phyloP scores from a whole-genome alignment of 2,113 vertebrate species.

The Brevimyrus niger region DNA sequence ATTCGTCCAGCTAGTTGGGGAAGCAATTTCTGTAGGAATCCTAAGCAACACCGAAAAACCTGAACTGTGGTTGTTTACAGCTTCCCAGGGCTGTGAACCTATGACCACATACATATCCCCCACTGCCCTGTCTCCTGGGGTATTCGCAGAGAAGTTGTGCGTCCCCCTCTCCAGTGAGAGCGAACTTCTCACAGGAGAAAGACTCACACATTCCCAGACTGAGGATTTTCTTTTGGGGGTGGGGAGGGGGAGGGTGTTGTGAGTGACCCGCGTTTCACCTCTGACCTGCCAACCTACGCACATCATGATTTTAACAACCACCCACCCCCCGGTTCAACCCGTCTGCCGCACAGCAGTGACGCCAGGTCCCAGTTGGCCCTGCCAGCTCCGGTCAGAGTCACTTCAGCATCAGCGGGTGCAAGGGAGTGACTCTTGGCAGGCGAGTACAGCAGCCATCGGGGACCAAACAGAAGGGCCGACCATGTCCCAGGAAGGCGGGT shows the following conservation, averaged over 20 bases:
- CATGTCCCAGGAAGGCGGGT: background rate
- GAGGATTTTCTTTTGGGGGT: background rate
- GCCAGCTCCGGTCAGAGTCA: background rate
- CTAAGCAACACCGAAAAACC: background rate
- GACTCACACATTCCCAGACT: background rate
- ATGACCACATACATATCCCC: background rate
- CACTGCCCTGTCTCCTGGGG: background rate
- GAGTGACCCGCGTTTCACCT: background rate
- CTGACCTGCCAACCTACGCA: background rate
- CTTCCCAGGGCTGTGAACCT: background rate
- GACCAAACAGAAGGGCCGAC: background rate
- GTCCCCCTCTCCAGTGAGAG: background rate
- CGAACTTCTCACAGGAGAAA: background rate
- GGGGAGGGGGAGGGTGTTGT: background rate
- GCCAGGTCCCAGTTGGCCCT: background rate
- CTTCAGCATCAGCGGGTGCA: background rate
- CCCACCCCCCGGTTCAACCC: background rate
- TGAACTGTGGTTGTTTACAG: background rate
- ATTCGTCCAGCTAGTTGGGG: background rate
- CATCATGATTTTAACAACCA: background rate
- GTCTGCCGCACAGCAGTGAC: background rate
- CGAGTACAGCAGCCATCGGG: background rate
- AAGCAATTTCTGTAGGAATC: background rate
- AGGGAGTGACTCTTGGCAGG: background rate
- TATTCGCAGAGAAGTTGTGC: background rate